phyloP scores from a whole-genome alignment of 2,888 invertebrate genomes.

The Drosophila tripunctata region DNA sequence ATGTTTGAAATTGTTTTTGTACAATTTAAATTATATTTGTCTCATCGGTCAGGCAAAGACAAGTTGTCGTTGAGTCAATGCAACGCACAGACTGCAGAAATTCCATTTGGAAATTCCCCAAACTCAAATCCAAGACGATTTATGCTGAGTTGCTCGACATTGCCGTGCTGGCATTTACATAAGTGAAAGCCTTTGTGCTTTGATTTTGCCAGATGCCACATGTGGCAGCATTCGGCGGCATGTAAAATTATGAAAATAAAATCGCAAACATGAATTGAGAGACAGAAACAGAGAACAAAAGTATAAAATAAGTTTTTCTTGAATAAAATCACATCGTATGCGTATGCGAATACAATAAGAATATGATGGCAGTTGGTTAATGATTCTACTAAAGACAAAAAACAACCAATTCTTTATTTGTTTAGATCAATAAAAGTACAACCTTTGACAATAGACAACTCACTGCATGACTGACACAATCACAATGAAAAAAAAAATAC shows the following conservation, averaged over 20 bases:
- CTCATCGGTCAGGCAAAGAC: constrained; percentile 18
- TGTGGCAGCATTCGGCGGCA: constrained; percentile 22
- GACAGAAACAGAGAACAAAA: neutral
- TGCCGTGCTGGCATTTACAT: constrained; percentile 54
- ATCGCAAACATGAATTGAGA: constrained; percentile 19
- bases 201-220: constrained; percentile 27
- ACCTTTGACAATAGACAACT: constrained; percentile 31
- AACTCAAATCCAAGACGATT: constrained; percentile 17
- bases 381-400: constrained; percentile 37
- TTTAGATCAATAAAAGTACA: constrained; percentile 48
- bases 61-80: constrained; percentile 21
- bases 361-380: constrained; percentile 46
- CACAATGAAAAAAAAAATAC: constrained; percentile 24
- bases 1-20: too few species aligned
- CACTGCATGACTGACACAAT: constrained; percentile 32
- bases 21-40: constrained; percentile 62
- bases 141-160: constrained; percentile 20
- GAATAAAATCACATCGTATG: constrained; percentile 32
- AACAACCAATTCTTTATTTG: constrained; percentile 39
- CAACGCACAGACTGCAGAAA: constrained; percentile 31
- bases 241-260: constrained; percentile 66
- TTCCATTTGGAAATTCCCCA: constrained; percentile 15
- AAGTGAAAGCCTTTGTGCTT: constrained; percentile 47
- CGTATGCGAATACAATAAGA: constrained; percentile 48
- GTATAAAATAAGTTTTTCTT: too few species aligned